Conservation (phyloP, 2,888 invertebrate genomes). For the Dioctria linearis region DNA sequence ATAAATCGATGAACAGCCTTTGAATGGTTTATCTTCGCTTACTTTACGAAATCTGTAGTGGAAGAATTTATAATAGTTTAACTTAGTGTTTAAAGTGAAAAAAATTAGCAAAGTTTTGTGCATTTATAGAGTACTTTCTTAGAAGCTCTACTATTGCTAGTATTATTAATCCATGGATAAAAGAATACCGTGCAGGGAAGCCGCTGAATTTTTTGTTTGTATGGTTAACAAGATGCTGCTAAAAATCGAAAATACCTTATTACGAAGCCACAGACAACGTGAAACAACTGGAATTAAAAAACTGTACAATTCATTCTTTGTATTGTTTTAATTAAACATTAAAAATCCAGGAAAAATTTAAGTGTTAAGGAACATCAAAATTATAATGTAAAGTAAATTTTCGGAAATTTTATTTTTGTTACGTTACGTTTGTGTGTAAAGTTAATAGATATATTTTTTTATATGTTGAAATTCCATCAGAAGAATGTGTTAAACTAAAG, state of each 20-base stretch:
- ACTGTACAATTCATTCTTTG: slow-evolving; percentile 89
- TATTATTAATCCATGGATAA: slow-evolving; percentile 52
- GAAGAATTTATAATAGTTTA: slow-evolving; percentile 42
- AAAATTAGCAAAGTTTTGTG: slow-evolving; percentile 52
- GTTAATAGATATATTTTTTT: slow-evolving; percentile 22
- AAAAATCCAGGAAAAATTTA: slow-evolving; percentile 13
- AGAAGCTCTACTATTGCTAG: slow-evolving; percentile 56
- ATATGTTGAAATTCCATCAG: slow-evolving; percentile 17
- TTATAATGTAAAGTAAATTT: slow-evolving; percentile 31
- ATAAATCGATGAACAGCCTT: slow-evolving; percentile 31
- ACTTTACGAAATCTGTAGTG: slow-evolving; percentile 46
- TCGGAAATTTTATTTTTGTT: slow-evolving; percentile 12
- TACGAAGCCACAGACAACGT: slow-evolving; percentile 86
- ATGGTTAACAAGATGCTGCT: slow-evolving; percentile 77
- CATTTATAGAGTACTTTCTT: slow-evolving; percentile 56
- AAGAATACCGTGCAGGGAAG: slow-evolving; percentile 48
- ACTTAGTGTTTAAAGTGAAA: slow-evolving; percentile 28
- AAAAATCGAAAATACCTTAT: slow-evolving; percentile 81
- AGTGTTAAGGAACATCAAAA: slow-evolving; percentile 24
- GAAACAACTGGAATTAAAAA: slow-evolving; percentile 90
- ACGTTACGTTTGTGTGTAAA: slow-evolving; percentile 20
- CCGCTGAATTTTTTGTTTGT: slow-evolving; percentile 59
- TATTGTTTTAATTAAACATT: slow-evolving; percentile 80
- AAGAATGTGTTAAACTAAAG: slow-evolving; percentile 27
- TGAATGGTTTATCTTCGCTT: slow-evolving; percentile 39